Base-by-base conservation (phyloP, 2,888 invertebrate genomes). In the Trisateles emortualis region DNA sequence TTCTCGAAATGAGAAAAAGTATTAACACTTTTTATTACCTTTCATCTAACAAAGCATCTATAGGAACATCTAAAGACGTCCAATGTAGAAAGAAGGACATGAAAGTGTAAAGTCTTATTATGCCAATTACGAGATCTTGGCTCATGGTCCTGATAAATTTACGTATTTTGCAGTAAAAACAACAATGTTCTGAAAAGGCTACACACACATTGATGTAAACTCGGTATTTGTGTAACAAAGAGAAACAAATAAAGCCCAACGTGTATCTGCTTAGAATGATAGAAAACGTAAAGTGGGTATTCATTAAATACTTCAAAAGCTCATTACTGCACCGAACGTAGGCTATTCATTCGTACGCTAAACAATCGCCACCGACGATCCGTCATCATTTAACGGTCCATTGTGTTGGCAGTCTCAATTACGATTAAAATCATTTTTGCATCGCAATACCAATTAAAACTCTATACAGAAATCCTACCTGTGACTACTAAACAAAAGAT, bases 311-410 rank as follows among this genome's bases (percentile, higher is more conserved):
- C 74, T 80, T 67, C 64, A 83, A 79, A 77, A 81, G 82, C 84
- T 87, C 86, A 84, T 90, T 86, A 87, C 81, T 79, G 78, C 74
- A 66, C 76, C 80, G 75, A 84, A 84, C 77, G 83, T 72, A 68
- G 75, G 68, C 84, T 72, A 87, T 88, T 88, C 85, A 87, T 74
- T 68, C 77, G 76, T 74, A 68, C 77, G 77, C 84, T 84, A 82
- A 82, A 87, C 84, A 85, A 84, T 84, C 77, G 69, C 57, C 52
- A 78, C 66, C 72, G 74, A 76, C 81, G 78, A 83, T 82, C 76
- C 78, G 74, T 78, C 80, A 78, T 83, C 81, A 86, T 86, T 86
- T 83, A 81, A 78, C 78, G 77, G 59, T 72, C 86, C 75, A 88
- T 88, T 90, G 87, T 88, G 72, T 57, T 61, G 44, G 64, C 74